These are phyloP conservation scores for Epinephelus lanceolatus DNA, from an alignment of 2,113 vertebrate genomes.

Conservation along the genomic window DNA sequence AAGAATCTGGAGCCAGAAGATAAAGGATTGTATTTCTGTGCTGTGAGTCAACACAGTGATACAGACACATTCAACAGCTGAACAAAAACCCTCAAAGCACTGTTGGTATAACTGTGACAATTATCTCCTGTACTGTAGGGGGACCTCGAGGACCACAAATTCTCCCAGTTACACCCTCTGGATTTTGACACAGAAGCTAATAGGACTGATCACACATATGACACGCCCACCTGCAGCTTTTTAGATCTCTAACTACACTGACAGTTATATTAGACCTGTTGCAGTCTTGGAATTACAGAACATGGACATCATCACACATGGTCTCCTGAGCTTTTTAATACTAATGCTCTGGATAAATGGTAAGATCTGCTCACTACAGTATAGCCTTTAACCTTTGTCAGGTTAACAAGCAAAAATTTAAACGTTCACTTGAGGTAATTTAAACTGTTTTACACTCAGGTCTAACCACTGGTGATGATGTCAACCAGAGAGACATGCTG, in stretches of 20 bases:
- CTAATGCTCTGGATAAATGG: background rate
- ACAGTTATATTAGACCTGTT: no score
- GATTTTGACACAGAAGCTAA: background rate
- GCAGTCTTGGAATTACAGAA: background rate
- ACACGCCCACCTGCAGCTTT: background rate
- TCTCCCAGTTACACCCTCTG: no score
- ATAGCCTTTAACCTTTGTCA: background rate
- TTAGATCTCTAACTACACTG: no score
- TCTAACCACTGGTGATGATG: background rate
- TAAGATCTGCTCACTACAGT: background rate
- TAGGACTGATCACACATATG: background rate
- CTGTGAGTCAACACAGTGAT: no score
- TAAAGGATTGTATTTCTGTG: no score
- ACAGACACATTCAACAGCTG: background rate
- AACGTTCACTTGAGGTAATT: background rate
- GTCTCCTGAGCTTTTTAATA: background rate
- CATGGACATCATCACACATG: background rate
- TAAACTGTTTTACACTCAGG: background rate
- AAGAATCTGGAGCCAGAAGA: no score
- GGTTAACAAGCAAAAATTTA: background rate
- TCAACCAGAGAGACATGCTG: constrained; percentile 30
- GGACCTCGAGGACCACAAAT: no score
- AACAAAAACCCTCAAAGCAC: background rate
- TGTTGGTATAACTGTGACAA: no score
- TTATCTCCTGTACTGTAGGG: no score